Base-by-base conservation (phyloP, 2,888 invertebrate genomes). In the Spicauda simplicius region DNA sequence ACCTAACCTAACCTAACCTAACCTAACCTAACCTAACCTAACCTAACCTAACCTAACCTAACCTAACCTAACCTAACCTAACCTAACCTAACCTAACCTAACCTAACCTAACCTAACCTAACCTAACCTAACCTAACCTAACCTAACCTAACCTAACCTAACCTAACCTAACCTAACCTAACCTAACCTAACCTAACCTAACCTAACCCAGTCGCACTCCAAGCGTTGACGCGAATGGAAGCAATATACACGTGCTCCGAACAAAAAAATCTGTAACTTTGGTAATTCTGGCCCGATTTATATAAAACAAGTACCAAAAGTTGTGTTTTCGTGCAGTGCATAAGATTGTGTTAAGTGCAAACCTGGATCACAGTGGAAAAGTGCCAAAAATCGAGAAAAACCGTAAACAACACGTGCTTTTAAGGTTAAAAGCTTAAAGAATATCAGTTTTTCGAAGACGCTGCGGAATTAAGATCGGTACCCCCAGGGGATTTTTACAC, bases 161-260 rank as follows among this genome's bases (percentile, higher is more conserved):
- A 30, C 30, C 30, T 30, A 30, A 30, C 30, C 30, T 30, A 50
- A 52, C 52, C 52, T 53, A 53, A 53, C 53, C 53, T 53, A 53
- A 53, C 53, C 53, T 53, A 19, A 53, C 53, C 53, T 19, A 53
- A 53, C 53, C 53, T 53, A 53, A 53, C 19, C 53, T 19, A 53
- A 19, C 53, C 19, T 19, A 53, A 53, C 53, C 53, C 33, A 33
- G 33, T 33, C 33, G 10, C 33, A 33, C 33, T 33, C 33, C 33
- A 41, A 11, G 41, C 14, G 14, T 20, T 4, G 12, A n/a, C n/a
- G n/a, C n/a, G 0, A 16, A 7, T 7, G 16, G 5, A 5, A 18
- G 18, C 19, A 3, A 19, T 19, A 19, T 19, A 18, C 10, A 12
- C 10, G 41, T 14, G 41, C 41, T 14, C 12, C 41, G 41, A 3